Conservation (phyloP, 2,888 invertebrate species). For the Apodemia zela region DNA sequence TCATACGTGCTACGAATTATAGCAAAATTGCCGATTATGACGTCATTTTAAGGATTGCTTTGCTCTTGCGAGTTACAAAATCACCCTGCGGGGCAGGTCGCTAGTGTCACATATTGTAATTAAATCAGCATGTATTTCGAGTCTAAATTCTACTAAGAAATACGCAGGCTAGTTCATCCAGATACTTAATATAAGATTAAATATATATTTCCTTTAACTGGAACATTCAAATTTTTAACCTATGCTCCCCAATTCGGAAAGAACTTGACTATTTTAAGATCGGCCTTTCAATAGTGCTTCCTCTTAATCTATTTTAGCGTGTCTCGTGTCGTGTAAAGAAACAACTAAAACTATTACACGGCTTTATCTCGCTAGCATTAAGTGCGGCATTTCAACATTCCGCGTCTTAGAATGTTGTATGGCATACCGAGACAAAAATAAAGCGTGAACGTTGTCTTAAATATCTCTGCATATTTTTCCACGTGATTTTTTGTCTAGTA, state of each 20-base stretch:
- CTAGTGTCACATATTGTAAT: no score
- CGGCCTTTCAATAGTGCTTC: slow-evolving; percentile 63
- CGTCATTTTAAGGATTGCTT: no score
- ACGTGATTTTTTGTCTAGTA: no score
- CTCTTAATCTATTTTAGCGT: slow-evolving; percentile 62
- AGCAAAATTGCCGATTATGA: no score
- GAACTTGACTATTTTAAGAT: slow-evolving; percentile 27
- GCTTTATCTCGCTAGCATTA: slow-evolving; percentile 32
- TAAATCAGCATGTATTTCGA: no score
- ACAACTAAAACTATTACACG: slow-evolving; percentile 43
- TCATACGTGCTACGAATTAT: no score
- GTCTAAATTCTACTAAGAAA: no score
- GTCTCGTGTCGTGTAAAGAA: slow-evolving; percentile 54
- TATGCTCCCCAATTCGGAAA: slow-evolving; percentile 39
- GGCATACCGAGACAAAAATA: slow-evolving; percentile 30
- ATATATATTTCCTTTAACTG: no score
- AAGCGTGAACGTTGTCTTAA: slow-evolving; percentile 24
- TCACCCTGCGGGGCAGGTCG: no score
- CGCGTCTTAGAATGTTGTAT: slow-evolving; percentile 29
- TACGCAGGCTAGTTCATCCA: no score
- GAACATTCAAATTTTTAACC: slow-evolving; percentile 46
- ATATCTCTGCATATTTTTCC: slow-evolving; percentile 23
- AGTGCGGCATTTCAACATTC: slow-evolving; percentile 26
- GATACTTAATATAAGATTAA: no score
- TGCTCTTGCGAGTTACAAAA: no score